Conservation (phyloP, 2,113 vertebrate genomes). For the Spheniscus mendiculus region DNA sequence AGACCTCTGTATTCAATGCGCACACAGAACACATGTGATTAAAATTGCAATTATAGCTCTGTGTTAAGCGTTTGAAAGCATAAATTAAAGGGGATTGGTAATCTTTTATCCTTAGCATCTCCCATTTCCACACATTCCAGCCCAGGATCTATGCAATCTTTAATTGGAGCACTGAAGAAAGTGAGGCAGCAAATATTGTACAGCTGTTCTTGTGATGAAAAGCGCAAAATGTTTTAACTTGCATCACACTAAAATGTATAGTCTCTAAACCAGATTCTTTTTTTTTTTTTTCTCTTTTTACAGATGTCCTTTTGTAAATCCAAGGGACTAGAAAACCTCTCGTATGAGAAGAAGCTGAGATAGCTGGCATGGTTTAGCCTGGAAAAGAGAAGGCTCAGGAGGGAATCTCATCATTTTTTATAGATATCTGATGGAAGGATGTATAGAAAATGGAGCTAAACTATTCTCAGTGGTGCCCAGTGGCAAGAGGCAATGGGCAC, state of each 20-base stretch:
- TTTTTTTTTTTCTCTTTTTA: neutral
- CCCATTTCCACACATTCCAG: neutral
- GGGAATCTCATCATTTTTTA: neutral
- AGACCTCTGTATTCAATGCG: slow-evolving; percentile 31
- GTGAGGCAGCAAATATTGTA: slow-evolving; percentile 9
- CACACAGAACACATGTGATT: slow-evolving; percentile 36
- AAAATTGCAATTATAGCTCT: slow-evolving; percentile 60
- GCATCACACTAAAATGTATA: neutral
- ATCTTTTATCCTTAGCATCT: slow-evolving; percentile 30
- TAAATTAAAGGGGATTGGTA: slow-evolving; percentile 44
- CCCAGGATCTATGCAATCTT: neutral
- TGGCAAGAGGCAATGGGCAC: neutral
- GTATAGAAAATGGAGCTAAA: neutral
- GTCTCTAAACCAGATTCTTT: neutral
- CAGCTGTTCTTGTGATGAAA: slow-evolving; percentile 3
- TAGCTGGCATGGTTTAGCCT: neutral
- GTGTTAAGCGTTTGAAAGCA: slow-evolving; percentile 38
- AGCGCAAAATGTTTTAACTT: neutral
- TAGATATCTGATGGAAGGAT: neutral
- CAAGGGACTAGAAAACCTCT: neutral
- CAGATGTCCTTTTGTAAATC: neutral
- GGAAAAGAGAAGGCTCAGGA: neutral
- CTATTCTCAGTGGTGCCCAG: neutral
- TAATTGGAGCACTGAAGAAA: neutral
- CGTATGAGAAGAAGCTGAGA: neutral